Evolutionary conservation across 2,113 vertebrate genomes (phyloP).

Genomic region (Crocuta crocuta): DNA sequence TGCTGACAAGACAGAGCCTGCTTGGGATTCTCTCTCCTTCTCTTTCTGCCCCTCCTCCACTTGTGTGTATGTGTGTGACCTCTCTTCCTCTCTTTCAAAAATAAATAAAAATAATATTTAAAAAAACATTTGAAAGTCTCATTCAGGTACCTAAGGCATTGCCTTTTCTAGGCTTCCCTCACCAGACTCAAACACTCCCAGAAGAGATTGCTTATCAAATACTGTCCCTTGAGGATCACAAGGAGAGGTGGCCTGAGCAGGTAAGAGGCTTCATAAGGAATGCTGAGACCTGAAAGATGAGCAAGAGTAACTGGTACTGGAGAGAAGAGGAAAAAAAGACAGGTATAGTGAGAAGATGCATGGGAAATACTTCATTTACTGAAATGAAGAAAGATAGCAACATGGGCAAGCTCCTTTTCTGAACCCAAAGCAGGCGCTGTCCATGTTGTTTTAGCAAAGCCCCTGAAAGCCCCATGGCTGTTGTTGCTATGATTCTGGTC

Average conservation of each 20-base stretch:
- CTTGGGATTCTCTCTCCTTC: no score
- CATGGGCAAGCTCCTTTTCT: not conserved
- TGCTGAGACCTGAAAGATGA: not conserved
- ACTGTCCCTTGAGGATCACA: not conserved
- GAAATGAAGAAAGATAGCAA: not conserved
- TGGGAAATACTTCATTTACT: not conserved
- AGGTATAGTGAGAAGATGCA: not conserved
- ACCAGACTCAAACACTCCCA: not conserved
- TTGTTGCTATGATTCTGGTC: not conserved
- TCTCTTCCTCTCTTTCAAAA: no score
- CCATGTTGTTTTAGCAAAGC: not conserved
- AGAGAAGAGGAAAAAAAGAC: not conserved
- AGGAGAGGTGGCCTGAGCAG: not conserved
- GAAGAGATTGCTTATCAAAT: not conserved
- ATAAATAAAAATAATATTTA: no score
- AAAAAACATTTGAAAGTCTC: no score
- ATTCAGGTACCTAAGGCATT: not conserved
- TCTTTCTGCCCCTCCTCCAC: no score
- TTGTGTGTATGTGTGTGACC: no score
- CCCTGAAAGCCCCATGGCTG: not conserved
- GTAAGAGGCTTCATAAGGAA: not conserved
- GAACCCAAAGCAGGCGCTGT: not conserved
- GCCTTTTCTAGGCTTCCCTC: not conserved
- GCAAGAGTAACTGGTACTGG: not conserved
- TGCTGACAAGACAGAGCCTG: no score